These are phyloP conservation scores for Vespertilio murinus DNA, from an alignment of 2,797 vertebrate genomes.

Conservation along the genomic window DNA sequence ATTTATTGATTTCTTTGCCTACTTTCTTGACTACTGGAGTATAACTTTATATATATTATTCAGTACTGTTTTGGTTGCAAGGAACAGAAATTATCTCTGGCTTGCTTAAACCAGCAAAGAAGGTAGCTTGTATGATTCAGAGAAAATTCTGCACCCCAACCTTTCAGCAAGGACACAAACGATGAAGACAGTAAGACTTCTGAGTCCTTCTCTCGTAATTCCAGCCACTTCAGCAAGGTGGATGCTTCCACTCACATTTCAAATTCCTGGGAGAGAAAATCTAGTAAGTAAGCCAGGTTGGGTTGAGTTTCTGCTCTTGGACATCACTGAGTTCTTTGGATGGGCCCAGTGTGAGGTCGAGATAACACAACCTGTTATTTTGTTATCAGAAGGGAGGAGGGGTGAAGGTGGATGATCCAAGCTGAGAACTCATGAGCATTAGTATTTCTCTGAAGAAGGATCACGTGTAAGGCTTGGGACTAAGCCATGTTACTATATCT, in stretches of 20 bases:
- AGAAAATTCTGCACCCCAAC: neutral
- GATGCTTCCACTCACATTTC: neutral
- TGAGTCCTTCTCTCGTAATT: neutral
- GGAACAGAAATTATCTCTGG: slow-evolving; percentile 13
- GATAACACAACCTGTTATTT: neutral
- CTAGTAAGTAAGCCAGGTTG: neutral
- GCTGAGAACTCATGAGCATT: neutral
- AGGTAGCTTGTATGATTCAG: neutral
- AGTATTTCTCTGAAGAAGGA: neutral
- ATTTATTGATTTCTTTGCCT: slow-evolving; percentile 35
- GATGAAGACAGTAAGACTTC: neutral
- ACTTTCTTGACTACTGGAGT: neutral
- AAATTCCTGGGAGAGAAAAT: neutral
- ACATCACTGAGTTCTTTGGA: neutral
- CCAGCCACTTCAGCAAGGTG: neutral
- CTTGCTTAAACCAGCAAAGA: slow-evolving; percentile 8
- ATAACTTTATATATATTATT: slow-evolving; percentile 49
- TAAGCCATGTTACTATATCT: neutral
- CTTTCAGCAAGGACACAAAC: neutral
- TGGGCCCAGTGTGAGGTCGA: neutral
- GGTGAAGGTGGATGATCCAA: too few species aligned
- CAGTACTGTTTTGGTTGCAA: slow-evolving; percentile 10
- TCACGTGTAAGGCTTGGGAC: neutral
- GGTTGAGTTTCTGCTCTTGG: neutral
- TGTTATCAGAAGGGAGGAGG: neutral